These are phyloP conservation scores for Mesocentrotus franciscanus DNA, from an alignment of 53 echinoderm and acorn worm genomes.

Conservation along the genomic window DNA sequence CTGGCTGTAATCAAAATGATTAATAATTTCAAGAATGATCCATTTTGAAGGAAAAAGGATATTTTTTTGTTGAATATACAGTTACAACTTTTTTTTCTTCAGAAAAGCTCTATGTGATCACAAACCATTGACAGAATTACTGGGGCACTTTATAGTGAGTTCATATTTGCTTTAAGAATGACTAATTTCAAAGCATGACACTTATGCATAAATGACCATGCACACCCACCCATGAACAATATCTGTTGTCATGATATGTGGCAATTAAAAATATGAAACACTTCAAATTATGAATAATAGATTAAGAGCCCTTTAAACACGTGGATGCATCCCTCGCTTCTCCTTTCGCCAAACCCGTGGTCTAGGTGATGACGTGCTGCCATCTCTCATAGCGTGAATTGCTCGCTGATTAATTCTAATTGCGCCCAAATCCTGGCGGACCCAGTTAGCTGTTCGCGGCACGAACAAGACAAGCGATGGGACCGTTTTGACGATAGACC, in stretches of 20 bases:
- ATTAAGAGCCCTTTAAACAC: background rate
- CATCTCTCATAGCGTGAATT: slow-evolving; percentile 35
- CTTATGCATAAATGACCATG: background rate
- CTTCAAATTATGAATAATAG: background rate
- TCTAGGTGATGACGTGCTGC: background rate
- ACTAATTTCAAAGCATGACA: background rate
- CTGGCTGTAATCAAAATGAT: no score
- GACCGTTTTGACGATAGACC: background rate
- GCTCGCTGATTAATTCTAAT: slow-evolving; percentile 54
- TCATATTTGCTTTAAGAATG: background rate
- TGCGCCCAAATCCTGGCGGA: slow-evolving; percentile 29
- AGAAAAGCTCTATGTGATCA: no score
- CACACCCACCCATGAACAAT: background rate
- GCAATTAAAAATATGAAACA: background rate
- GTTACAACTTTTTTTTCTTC: no score
- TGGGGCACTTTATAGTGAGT: background rate
- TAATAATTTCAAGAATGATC: no score
- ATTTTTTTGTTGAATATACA: no score
- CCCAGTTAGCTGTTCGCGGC: background rate
- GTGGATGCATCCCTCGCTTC: background rate
- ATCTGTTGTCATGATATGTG: background rate
- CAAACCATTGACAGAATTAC: background rate
- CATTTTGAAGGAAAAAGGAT: no score
- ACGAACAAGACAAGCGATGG: slow-evolving; percentile 6
- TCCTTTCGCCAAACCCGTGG: background rate